Evolutionary conservation across 2,888 invertebrate species (phyloP).

Genomic region (Anoplius nigerrimus): DNA sequence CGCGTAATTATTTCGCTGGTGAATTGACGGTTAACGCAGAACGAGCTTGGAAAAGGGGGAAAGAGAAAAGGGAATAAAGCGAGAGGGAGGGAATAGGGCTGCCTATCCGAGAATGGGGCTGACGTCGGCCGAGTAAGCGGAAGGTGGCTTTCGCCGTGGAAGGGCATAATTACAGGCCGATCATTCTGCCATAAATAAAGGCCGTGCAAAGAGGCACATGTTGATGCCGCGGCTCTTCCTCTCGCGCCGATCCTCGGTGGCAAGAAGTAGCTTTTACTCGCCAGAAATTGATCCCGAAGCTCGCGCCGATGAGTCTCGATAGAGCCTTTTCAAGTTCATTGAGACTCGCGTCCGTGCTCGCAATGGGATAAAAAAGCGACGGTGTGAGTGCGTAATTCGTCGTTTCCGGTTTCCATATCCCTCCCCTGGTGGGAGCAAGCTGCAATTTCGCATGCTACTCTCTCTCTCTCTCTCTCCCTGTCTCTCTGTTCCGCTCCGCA

Average conservation of each 20-base stretch:
- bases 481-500: background rate
- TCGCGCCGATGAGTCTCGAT: background rate
- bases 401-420: too few species aligned
- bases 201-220: conserved; percentile 28
- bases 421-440: too few species aligned
- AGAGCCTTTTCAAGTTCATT: background rate
- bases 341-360: background rate
- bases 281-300: background rate
- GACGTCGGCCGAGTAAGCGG: conserved; percentile 37
- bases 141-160: conserved; percentile 62
- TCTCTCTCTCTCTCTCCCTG: background rate
- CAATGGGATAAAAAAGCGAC: background rate
- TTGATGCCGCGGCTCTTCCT: conserved; percentile 1
- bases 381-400: too few species aligned
- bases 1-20: conserved; percentile 60
- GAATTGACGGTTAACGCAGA: conserved; percentile 52
- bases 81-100: too few species aligned
- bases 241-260: conserved; percentile 14
- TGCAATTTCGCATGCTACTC: too few species aligned
- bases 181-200: conserved; percentile 70
- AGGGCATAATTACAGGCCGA: conserved; percentile 70
- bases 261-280: conserved; percentile 16
- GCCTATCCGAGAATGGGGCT: too few species aligned
- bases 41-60: background rate
- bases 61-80: too few species aligned